Percentiles rank a stretch among this genome's conserved stretches.
These are phyloP conservation scores for Tetramorium bicarinatum DNA, from an alignment of 2,888 invertebrate genomes.

Conservation along the genomic window DNA sequence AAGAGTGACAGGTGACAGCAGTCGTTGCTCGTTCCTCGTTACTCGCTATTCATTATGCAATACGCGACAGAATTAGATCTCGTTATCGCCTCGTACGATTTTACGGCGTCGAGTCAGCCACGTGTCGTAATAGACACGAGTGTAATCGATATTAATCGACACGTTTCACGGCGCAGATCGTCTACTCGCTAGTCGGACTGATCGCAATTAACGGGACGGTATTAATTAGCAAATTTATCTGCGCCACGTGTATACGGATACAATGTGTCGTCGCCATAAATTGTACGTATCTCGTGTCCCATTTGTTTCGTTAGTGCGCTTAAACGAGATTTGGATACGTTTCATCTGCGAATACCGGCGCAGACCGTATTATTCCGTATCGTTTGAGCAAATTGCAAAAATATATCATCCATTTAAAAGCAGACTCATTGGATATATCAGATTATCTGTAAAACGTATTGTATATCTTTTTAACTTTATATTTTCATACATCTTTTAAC, in stretches of 20 bases:
- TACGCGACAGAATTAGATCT: constrained; percentile 56
- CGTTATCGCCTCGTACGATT: constrained; percentile 55
- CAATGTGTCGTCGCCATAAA: constrained; percentile 24
- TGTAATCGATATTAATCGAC: constrained; percentile 54
- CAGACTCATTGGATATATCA: no score
- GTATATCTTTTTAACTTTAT: not conserved
- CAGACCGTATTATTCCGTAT: constrained; percentile 13
- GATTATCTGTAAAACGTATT: not conserved
- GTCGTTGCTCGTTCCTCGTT: constrained; percentile 53
- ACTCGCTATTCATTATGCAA: constrained; percentile 51
- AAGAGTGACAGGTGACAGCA: constrained; percentile 45
- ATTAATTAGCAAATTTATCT: constrained; percentile 66
- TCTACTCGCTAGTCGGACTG: constrained; percentile 16
- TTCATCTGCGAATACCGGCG: not conserved
- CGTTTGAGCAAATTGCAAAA: not conserved
- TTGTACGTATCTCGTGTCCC: constrained; percentile 36
- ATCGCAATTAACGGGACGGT: constrained; percentile 59
- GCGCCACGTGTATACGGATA: not conserved
- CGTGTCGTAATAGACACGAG: constrained; percentile 33
- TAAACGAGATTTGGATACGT: constrained; percentile 35
- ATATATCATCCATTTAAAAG: not conserved
- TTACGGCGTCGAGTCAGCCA: constrained; percentile 31
- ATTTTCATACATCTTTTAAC: not conserved
- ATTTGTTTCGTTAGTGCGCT: constrained; percentile 45
- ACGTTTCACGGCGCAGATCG: constrained; percentile 10